Percentiles rank a stretch among this genome's conserved stretches.
Conservation (phyloP, 1,140 invertebrate genomes). For the Heterodera schachtii region DNA sequence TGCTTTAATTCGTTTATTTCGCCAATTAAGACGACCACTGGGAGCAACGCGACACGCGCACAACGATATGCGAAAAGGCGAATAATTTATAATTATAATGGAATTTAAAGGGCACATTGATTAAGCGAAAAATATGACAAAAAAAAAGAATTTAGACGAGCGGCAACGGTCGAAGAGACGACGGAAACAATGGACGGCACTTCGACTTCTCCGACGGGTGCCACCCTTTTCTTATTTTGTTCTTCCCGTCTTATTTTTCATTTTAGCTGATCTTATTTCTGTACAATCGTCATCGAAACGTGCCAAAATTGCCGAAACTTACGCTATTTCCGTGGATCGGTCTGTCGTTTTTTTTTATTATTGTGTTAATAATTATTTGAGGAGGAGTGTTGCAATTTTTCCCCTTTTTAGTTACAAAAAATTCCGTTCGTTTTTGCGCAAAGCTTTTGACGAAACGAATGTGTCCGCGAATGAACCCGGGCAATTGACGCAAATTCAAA, state of each 20-base stretch:
- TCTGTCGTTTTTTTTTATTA: constrained; percentile 26
- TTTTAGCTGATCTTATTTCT: background rate
- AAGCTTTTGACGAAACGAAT: constrained; percentile 53
- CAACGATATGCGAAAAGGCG: constrained; percentile 29
- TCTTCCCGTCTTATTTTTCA: background rate
- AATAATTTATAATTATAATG: background rate
- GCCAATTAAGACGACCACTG: constrained; percentile 16
- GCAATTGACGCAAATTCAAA: constrained; percentile 39
- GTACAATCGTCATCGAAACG: constrained; percentile 21
- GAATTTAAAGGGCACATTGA: too few relatives aligned
- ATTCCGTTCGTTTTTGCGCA: constrained; percentile 56
- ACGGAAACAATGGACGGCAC: background rate
- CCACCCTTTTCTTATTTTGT: background rate
- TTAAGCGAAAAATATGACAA: background rate
- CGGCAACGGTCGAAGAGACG: constrained; percentile 16
- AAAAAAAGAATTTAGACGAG: constrained; percentile 16
- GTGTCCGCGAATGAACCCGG: constrained; percentile 30
- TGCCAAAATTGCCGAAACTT: constrained; percentile 19
- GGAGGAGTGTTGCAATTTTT: too few relatives aligned
- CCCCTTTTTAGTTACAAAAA: constrained; percentile 58
- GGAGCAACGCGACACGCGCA: constrained; percentile 21
- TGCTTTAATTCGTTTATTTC: too few relatives aligned
- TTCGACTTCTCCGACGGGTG: background rate
- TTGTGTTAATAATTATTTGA: background rate
- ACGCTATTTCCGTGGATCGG: constrained; percentile 58